Conservation (phyloP, 2,888 invertebrate genomes). For the Hetaerina titia region DNA sequence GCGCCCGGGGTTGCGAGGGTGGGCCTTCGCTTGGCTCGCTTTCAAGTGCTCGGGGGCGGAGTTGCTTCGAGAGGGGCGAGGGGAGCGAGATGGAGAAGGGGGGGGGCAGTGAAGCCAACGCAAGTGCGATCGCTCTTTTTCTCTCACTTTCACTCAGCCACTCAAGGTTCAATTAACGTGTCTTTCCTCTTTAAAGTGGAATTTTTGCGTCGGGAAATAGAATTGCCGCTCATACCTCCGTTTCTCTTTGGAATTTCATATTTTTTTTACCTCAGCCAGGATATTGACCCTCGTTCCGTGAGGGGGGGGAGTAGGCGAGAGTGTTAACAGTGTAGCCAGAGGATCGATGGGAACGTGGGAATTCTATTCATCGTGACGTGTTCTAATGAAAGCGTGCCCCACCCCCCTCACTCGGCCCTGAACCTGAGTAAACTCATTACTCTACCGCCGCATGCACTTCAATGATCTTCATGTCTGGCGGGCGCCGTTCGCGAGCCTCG, state of each 20-base stretch:
- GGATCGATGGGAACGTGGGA: not conserved
- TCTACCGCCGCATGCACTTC: not conserved
- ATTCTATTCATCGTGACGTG: not conserved
- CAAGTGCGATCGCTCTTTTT: not conserved
- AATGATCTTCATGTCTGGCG: not conserved
- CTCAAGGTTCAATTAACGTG: not conserved
- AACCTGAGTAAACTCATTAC: constrained; percentile 2
- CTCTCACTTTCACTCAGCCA: not conserved
- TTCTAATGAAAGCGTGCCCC: not conserved
- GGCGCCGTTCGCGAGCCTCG: not conserved
- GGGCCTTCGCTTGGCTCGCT: not conserved
- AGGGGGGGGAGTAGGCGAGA: not conserved
- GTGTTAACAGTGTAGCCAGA: not conserved
- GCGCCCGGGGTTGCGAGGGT: not conserved
- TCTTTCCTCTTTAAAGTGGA: not conserved
- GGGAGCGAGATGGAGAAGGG: not conserved
- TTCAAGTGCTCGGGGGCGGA: not conserved
- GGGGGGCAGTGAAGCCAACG: not conserved
- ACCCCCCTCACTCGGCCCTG: not conserved
- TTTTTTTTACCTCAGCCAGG: not conserved
- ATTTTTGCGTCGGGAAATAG: not conserved
- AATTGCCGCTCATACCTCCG: not conserved
- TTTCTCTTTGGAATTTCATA: not conserved
- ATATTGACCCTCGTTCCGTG: constrained; percentile 16
- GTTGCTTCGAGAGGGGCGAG: not conserved